Conservation (phyloP, 2,113 vertebrate species). For the Ochotona princeps region DNA sequence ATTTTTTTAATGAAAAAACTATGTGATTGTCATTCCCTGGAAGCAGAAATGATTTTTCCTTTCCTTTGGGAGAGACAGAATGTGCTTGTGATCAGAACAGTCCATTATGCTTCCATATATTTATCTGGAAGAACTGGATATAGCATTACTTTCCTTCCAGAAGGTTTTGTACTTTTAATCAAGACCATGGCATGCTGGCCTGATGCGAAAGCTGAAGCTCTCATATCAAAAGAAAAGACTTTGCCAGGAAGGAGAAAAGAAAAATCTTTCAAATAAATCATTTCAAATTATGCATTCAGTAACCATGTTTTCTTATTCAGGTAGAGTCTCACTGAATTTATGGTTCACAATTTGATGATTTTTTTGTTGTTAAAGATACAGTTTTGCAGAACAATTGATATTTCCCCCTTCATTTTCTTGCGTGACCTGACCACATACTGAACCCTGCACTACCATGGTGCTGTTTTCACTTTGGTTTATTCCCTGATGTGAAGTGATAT, state of each 20-base stretch:
- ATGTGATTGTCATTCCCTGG: background rate
- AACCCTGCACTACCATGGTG: conserved; percentile 72
- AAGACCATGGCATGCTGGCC: background rate
- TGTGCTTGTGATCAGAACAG: background rate
- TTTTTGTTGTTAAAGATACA: conserved; percentile 39
- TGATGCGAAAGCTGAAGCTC: background rate
- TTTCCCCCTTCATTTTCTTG: conserved; percentile 64
- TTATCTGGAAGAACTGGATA: conserved; percentile 23
- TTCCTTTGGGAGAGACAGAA: background rate
- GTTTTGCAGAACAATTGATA: background rate
- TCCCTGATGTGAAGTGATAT: conserved; percentile 79
- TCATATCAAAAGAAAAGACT: background rate
- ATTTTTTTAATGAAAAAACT: background rate
- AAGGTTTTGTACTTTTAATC: conserved; percentile 10
- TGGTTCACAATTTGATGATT: background rate
- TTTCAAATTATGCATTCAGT: background rate
- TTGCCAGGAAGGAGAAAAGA: background rate
- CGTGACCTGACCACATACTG: conserved; percentile 78
- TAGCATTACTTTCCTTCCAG: background rate
- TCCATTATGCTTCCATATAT: background rate
- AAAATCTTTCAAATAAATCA: background rate
- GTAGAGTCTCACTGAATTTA: background rate
- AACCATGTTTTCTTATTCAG: background rate
- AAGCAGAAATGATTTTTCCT: background rate
- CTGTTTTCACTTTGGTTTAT: conserved; percentile 73